Conservation (phyloP, 1,140 invertebrate species). For the Archegozetes longisetosus region DNA sequence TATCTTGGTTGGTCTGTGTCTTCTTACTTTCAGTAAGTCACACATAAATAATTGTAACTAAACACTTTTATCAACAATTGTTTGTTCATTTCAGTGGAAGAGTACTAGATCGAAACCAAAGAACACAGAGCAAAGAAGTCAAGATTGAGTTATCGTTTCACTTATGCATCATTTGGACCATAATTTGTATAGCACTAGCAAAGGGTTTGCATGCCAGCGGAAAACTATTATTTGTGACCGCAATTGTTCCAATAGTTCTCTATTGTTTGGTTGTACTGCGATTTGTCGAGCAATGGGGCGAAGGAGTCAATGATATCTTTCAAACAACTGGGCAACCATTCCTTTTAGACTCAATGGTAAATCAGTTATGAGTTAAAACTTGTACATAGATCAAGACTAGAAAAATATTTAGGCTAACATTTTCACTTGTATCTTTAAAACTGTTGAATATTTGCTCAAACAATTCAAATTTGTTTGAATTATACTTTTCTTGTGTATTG, state of each 20-base stretch:
- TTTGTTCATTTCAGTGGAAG: too few species aligned
- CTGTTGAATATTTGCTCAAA: too few species aligned
- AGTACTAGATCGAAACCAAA: conserved; percentile 42
- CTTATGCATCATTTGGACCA: conserved; percentile 73
- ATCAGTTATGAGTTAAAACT: too few species aligned
- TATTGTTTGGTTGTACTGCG: conserved; percentile 19
- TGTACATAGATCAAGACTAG: too few species aligned
- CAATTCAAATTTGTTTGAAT: too few species aligned
- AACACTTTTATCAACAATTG: too few species aligned
- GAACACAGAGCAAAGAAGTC: conserved; percentile 27
- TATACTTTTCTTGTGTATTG: too few species aligned
- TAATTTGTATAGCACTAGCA: conserved; percentile 68
- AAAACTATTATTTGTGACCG: conserved; percentile 20
- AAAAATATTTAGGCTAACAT: too few species aligned
- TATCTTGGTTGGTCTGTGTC: conserved; percentile 19
- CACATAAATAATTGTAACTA: neutral
- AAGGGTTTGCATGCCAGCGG: conserved; percentile 20
- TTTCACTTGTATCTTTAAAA: too few species aligned
- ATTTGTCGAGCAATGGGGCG: conserved; percentile 19
- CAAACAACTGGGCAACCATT: conserved; percentile 13
- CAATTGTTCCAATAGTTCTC: conserved; percentile 18
- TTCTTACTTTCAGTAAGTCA: conserved; percentile 4
- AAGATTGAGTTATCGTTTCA: conserved; percentile 78
- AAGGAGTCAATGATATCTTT: conserved; percentile 17
- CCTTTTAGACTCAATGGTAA: conserved; percentile 16